Percentiles rank a stretch among this genome's conserved stretches.
Evolutionary conservation across 2,888 invertebrate species (phyloP).

Genomic region (Lasioglossum villosulum): DNA sequence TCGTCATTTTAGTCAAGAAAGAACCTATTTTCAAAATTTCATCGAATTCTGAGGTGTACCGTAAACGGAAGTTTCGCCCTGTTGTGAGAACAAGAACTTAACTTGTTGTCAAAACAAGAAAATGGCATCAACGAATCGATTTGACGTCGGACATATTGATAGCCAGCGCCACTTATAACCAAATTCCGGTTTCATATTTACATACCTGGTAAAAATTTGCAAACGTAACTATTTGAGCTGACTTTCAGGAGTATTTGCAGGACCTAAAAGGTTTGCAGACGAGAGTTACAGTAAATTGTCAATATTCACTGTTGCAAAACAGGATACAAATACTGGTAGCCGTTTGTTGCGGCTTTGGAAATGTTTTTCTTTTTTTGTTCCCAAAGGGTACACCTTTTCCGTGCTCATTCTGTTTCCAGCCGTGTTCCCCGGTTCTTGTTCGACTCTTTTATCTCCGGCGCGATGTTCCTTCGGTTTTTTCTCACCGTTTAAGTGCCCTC

Average conservation of each 20-base stretch:
- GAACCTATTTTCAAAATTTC: no score
- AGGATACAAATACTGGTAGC: neutral
- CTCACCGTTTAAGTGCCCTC: conserved; percentile 11
- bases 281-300: neutral
- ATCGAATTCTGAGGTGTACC: no score
- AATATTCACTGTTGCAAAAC: neutral
- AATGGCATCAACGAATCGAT: no score
- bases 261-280: neutral
- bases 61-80: no score
- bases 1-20: no score
- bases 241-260: neutral
- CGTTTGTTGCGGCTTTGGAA: neutral
- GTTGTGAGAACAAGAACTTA: no score
- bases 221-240: neutral
- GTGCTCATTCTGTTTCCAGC: neutral
- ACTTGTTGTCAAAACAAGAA: no score
- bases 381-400: neutral
- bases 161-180: no score
- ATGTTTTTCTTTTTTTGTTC: neutral
- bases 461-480: neutral
- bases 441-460: neutral
- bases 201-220: no score
- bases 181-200: no score
- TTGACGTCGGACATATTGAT: no score
- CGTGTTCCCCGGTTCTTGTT: neutral